Conservation (phyloP, 2,888 invertebrate genomes). For the Ganaspis brasiliensis region DNA sequence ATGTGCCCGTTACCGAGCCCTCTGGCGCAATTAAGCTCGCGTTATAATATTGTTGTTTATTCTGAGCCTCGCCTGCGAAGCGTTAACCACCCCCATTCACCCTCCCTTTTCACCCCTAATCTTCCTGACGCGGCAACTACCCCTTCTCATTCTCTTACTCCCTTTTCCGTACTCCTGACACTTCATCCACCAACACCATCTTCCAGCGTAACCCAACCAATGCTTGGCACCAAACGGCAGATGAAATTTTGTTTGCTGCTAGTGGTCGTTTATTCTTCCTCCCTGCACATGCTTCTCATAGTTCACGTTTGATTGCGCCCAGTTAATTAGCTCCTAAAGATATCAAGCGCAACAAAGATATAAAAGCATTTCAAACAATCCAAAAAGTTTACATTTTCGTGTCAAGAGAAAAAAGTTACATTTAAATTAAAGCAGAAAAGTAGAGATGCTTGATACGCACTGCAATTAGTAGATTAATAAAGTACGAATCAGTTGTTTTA, state of each 20-base stretch:
- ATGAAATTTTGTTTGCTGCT: conserved; percentile 68
- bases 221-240: conserved; percentile 49
- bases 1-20: conserved; percentile 78
- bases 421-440: not conserved
- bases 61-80: conserved; percentile 74
- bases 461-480: not conserved
- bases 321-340: conserved; percentile 72
- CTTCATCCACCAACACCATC: conserved; percentile 53
- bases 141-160: conserved; percentile 58
- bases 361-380: conserved; percentile 7
- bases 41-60: conserved; percentile 80
- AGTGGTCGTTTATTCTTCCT: conserved; percentile 51
- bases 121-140: conserved; percentile 66
- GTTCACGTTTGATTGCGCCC: conserved; percentile 75
- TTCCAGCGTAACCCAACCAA: conserved; percentile 24
- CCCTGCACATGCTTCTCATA: conserved; percentile 45
- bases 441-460: not conserved
- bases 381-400: conserved; percentile 11
- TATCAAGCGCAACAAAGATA: conserved; percentile 1
- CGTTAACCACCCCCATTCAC: conserved; percentile 71
- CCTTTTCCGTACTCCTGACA: conserved; percentile 40
- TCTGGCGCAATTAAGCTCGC: conserved; percentile 79
- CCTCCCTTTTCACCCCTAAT: conserved; percentile 65
- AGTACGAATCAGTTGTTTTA: too few relatives aligned
- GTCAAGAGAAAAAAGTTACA: not conserved